Conservation (phyloP, 1,140 invertebrate genomes). For the Apis dorsata region DNA sequence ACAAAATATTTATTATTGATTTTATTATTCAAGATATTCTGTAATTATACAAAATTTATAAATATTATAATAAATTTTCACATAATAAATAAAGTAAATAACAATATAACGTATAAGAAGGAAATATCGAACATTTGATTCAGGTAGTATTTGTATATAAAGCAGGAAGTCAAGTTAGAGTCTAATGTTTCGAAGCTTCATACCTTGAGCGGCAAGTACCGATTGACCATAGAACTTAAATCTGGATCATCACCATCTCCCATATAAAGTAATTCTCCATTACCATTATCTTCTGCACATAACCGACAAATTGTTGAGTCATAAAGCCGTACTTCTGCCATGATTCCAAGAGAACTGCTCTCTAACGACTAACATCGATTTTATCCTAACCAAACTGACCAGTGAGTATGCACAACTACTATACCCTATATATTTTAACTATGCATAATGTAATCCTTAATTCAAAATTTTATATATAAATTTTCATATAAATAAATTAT, state of each 20-base stretch:
- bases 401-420: slow-evolving; percentile 20
- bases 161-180: slow-evolving; percentile 83
- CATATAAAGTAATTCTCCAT: slow-evolving; percentile 83
- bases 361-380: slow-evolving; percentile 45
- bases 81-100: background rate
- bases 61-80: background rate
- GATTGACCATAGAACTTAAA: slow-evolving; percentile 84
- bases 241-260: slow-evolving; percentile 81
- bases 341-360: slow-evolving; percentile 41
- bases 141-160: slow-evolving; percentile 69
- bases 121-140: slow-evolving; percentile 70
- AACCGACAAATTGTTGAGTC: slow-evolving; percentile 86
- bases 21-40: background rate
- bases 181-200: slow-evolving; percentile 72
- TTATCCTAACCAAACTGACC: slow-evolving; percentile 49
- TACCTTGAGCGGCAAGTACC: slow-evolving; percentile 87
- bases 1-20: background rate
- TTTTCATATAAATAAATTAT: background rate
- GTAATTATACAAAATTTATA: background rate
- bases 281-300: slow-evolving; percentile 86
- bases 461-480: background rate
- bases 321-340: slow-evolving; percentile 79
- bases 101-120: background rate
- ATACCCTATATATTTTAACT: background rate
- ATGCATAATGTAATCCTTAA: background rate